Base-by-base conservation (phyloP, 1,140 invertebrate genomes). In the Agrilus planipennis region DNA sequence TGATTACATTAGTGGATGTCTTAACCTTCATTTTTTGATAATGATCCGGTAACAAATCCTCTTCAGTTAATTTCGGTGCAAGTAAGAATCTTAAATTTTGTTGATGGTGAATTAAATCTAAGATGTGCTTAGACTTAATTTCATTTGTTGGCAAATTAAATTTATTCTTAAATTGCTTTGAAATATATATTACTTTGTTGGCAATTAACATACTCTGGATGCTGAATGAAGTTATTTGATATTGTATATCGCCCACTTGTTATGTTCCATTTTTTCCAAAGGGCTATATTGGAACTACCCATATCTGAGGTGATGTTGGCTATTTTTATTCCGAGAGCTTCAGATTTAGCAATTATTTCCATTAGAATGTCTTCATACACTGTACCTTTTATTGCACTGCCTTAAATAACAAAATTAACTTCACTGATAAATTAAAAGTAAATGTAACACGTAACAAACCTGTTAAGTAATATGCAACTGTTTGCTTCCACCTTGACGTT, bases 401-500 rank as follows among this genome's bases (percentile, higher is more conserved):
- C n/a, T n/a, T n/a, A n/a, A n/a, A n/a, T n/a, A n/a, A n/a, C n/a
- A n/a, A n/a, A n/a, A n/a, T n/a, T n/a, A n/a, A n/a, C n/a, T n/a
- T n/a, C n/a, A n/a, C n/a, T n/a, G n/a, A n/a, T n/a, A n/a, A n/a
- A n/a, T n/a, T n/a, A n/a, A n/a, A n/a, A n/a, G n/a, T n/a, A n/a
- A n/a, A n/a, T n/a, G n/a, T n/a, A n/a, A n/a, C n/a, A n/a, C n/a
- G n/a, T n/a, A n/a, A n/a, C n/a, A n/a, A n/a, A n/a, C n/a, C 27
- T 25, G 39, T 42, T 31, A 46, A 46, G 32, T 42, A 47, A 37
- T 44, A 47, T 2, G 41, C 45, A 4, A 47, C 45, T 11, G 40
- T 27, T 47, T 47, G 45, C 21, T 47, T 47, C 41, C 41, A 46
- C 1, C 36, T n/a, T 30, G 30, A 29, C 10, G n/a, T 28, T 6